Base-by-base conservation (phyloP, 2,888 invertebrate species). In the Megamerina dolium region DNA sequence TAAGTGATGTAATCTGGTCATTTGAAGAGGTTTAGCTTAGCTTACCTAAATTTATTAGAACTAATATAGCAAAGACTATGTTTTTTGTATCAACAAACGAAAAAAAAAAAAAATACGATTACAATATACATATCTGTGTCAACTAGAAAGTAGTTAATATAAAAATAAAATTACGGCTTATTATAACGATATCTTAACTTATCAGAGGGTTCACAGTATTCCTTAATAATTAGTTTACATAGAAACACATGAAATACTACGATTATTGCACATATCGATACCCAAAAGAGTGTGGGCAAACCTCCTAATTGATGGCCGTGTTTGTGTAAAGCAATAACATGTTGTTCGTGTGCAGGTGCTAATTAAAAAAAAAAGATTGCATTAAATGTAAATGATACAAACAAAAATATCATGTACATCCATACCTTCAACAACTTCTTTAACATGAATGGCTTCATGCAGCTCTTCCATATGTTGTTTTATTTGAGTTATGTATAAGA, bases 211-310 rank as follows among this genome's bases (percentile, higher is more conserved):
- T 82, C 82, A 66, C 87, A 90, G 68, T 89, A 91, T 67, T 92
- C 92, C 58, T 87, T 89, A 74, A 88, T 87, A 53, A 95, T 87
- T 56, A 94, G 78, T 72, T 92, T 90, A 74, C 87, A 88, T 20
- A 95, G 77, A 75, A 95, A 94, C 59, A 93, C 75, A 73, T 95
- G 94, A 74, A 95, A 95, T 57, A 91, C 80, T 46, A 91, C 77
- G 57, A 95, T 88, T 51, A 94, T 78, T 63, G 86, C 80, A 66
- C 87, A 85, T 53, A 95, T 85, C 48, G 89, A 84, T 35, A 91
- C 82, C 94, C 94, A 95, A 71, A 95, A 93, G 35, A 92, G 73
- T 1, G 88, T 86, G 32, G 94, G 93, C 48, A 95, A 73, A 1
- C 93, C 93, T 26, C 92, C 92, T 54, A 91, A 76, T 54, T 85